These are phyloP conservation scores for Baronia brevicornis DNA, from an alignment of 2,888 invertebrate species.

Conservation along the genomic window DNA sequence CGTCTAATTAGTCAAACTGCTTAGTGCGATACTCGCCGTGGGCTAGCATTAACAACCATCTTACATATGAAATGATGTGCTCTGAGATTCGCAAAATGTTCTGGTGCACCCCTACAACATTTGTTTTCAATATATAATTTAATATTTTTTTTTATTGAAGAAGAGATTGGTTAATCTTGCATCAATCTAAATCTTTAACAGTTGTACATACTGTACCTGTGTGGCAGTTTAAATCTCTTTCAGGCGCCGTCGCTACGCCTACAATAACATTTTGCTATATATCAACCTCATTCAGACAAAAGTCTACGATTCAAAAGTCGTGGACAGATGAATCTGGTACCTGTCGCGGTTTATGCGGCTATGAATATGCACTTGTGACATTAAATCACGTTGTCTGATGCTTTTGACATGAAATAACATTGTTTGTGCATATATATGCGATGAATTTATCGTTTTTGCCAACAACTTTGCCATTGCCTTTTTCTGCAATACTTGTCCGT, in stretches of 20 bases:
- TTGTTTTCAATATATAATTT: constrained; percentile 20
- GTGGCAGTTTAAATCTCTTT: constrained; percentile 39
- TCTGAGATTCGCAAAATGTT: constrained; percentile 36
- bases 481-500: constrained; percentile 35
- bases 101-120: constrained; percentile 19
- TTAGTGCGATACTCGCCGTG: constrained; percentile 60
- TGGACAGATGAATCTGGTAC: constrained; percentile 62
- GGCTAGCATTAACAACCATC: constrained; percentile 48
- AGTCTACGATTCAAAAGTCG: constrained; percentile 66
- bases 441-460: constrained; percentile 46
- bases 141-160: constrained; percentile 17
- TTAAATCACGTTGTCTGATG: constrained; percentile 60
- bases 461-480: constrained; percentile 34
- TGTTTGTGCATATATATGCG: constrained; percentile 39
- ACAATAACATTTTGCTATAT: constrained; percentile 49
- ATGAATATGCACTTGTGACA: constrained; percentile 55
- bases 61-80: constrained; percentile 58
- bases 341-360: constrained; percentile 44
- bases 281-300: constrained; percentile 44
- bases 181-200: no score
- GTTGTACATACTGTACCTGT: no score
- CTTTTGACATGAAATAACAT: constrained; percentile 55
- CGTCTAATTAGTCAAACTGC: constrained; percentile 73
- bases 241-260: constrained; percentile 55
- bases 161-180: no score